Evolutionary conservation across 1,140 invertebrate genomes (phyloP), one percentile per base, ranked within the genome.

Genomic region (Drosophila fuyamai): DNA sequence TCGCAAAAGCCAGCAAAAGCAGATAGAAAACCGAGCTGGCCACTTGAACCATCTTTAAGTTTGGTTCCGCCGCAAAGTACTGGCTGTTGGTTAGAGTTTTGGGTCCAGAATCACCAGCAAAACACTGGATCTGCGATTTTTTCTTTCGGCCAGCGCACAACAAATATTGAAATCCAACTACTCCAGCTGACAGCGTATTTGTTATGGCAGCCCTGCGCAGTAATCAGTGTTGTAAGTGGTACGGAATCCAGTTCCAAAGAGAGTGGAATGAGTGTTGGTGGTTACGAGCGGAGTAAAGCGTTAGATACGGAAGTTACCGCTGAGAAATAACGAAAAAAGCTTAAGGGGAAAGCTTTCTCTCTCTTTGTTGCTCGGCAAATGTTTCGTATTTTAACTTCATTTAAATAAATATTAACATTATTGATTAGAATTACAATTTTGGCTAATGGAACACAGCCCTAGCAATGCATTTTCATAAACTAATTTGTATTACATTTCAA

Each of bases 121-220:
- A 59, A 47, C 29, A 63, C 60, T 32, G 53, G 66, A 14, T 16
- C 29, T 18, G 18, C 60, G 18, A 71, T 58, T 71, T 71, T 71
- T 71, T 71, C 50, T 43, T 66, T 68, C 47, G 2, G 44, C 43
- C 44, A 59, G 44, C 40, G 29, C 51, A 71, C 67, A 70, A 71
- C 67, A 71, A 70, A 57, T 67, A 54, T 57, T 32, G 29, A 70
- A 12, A 56, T 41, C 27, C 51, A 71, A 36, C 38, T 51, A 48
- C 60, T 51, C 27, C 60, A 68, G 67, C 65, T 18, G 44, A 71
- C 66, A 58, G 67, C 65, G 68, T 63, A 71, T 71, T 68, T 48
- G 41, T 70, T 32, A 36, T 40, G 29, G 13, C 56, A 63, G 61
- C 61, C 61, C 63, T 67, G 63, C 63, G 60, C 59, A 65, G 63